Conservation (phyloP, 2,797 vertebrate species). For the Pygocentrus nattereri region DNA sequence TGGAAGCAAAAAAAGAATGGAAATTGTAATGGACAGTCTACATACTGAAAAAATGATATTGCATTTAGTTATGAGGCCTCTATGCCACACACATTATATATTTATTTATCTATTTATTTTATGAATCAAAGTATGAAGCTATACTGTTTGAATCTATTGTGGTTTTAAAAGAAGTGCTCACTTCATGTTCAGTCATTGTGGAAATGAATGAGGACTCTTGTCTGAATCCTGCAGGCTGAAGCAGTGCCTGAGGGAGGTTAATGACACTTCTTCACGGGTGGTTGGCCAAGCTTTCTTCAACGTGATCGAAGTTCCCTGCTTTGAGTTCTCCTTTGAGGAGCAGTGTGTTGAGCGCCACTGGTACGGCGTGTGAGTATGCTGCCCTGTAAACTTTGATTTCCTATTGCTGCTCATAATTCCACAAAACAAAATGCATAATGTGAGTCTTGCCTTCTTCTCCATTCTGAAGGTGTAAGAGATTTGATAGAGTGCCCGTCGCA, state of each 20-base stretch:
- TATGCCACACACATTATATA: no score
- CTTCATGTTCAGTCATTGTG: no score
- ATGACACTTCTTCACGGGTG: conserved; percentile 86
- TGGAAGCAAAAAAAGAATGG: no score
- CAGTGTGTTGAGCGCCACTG: conserved; percentile 89
- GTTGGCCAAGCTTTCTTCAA: conserved; percentile 92
- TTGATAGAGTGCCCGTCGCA: conserved; percentile 84
- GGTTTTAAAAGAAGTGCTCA: no score
- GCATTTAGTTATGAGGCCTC: no score
- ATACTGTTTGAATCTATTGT: no score
- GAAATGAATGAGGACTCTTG: background rate
- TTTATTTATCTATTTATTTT: no score
- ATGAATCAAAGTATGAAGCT: no score
- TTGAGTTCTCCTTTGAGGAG: conserved; percentile 84
- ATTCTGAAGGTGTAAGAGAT: conserved; percentile 84
- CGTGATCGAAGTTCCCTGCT: conserved; percentile 90
- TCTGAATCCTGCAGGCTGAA: conserved; percentile 79
- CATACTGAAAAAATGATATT: no score
- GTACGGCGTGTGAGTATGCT: conserved; percentile 90
- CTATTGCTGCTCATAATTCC: background rate
- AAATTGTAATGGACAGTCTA: no score
- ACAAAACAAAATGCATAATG: background rate
- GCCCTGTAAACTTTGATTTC: background rate
- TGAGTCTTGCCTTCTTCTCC: conserved; percentile 20
- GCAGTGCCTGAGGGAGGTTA: conserved; percentile 83